Evolutionary conservation across 2,797 vertebrate species (phyloP).

Genomic region (Brachyalestes nurse): DNA sequence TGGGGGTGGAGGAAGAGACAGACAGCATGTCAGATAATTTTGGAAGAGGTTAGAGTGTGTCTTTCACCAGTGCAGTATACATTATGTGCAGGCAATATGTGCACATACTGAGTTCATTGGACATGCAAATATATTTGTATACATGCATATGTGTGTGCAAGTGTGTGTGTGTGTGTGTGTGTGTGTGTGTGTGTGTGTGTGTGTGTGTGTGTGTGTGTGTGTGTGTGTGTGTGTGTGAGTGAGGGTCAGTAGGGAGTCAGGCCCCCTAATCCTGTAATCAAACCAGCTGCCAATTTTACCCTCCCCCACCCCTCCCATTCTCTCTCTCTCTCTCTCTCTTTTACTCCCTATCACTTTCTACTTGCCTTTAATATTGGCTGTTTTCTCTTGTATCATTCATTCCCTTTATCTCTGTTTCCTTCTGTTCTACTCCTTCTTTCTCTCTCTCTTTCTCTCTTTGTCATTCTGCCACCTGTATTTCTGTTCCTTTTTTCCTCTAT

Average conservation of each 20-base stretch:
- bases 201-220: conserved; percentile 5
- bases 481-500: neutral
- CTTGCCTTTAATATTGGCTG: neutral
- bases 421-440: neutral
- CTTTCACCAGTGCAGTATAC: neutral
- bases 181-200: conserved; percentile 50
- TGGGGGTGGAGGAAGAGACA: neutral
- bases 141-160: conserved; percentile 21
- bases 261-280: conserved; percentile 80
- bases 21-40: neutral
- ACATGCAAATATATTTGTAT: conserved; percentile 14
- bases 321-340: conserved; percentile 30
- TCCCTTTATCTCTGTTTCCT: neutral
- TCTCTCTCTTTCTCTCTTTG: neutral
- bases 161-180: conserved; percentile 35
- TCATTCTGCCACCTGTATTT: neutral
- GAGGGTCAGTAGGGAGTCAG: conserved; percentile 76
- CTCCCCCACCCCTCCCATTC: conserved; percentile 64
- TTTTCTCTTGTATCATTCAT: neutral
- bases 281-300: conserved; percentile 79
- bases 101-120: neutral
- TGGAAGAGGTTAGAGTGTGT: neutral
- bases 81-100: conserved; percentile 29
- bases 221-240: conserved; percentile 45
- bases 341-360: neutral